Evolutionary conservation across 2,888 invertebrate genomes (phyloP).

Genomic region (Sialis fuliginosa): DNA sequence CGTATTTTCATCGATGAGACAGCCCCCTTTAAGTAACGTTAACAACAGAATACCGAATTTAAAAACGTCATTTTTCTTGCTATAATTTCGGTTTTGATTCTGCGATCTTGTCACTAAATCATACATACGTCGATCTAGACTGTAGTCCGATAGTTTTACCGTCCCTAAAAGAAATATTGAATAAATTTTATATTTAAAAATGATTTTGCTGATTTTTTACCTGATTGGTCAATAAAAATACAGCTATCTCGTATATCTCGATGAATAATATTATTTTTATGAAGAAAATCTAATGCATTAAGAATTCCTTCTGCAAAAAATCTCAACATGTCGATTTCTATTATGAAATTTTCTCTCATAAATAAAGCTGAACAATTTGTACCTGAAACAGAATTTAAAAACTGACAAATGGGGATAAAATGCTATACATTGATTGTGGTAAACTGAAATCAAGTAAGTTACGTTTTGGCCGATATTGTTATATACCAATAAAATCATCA

Average conservation of each 20-base stretch:
- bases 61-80: conserved; percentile 56
- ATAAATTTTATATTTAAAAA: neutral
- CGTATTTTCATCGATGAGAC: conserved; percentile 22
- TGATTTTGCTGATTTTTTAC: conserved; percentile 18
- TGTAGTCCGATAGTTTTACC: conserved; percentile 47
- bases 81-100: conserved; percentile 25
- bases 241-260: conserved; percentile 60
- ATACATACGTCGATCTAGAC: conserved; percentile 45
- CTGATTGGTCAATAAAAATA: conserved; percentile 50
- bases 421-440: neutral
- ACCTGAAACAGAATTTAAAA: conserved; percentile 12
- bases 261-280: conserved; percentile 67
- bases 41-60: conserved; percentile 51
- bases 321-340: conserved; percentile 37
- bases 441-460: too few relatives aligned
- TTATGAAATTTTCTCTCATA: conserved; percentile 29
- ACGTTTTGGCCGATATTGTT: too few relatives aligned
- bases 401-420: neutral
- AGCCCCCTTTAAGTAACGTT: conserved; percentile 42
- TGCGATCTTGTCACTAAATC: conserved; percentile 32
- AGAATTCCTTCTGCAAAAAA: conserved; percentile 55
- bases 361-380: conserved; percentile 27
- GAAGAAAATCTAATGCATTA: conserved; percentile 58
- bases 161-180: conserved; percentile 20
- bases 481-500: too few relatives aligned